Evolutionary conservation across 2,797 vertebrate species (phyloP).

Genomic region (Coluber constrictor): DNA sequence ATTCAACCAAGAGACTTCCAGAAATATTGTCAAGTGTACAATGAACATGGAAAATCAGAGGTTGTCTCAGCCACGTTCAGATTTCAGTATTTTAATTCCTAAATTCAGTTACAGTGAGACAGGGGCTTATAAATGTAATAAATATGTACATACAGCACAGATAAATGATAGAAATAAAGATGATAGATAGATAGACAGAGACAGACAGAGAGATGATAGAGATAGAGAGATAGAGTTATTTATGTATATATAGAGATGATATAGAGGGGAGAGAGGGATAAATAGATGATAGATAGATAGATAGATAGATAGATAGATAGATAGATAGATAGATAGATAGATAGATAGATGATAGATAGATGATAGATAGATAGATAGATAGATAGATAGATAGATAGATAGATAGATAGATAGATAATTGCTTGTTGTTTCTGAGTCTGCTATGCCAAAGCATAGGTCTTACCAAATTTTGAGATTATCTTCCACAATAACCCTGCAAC

Average conservation of each 20-base stretch:
- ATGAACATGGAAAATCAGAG: neutral
- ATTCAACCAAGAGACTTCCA: neutral
- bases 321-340: too few relatives aligned
- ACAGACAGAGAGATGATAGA: too few relatives aligned
- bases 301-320: too few relatives aligned
- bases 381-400: too few relatives aligned
- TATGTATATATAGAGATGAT: too few relatives aligned
- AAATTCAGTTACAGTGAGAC: neutral
- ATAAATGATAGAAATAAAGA: too few relatives aligned
- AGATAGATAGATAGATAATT: neutral
- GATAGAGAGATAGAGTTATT: too few relatives aligned
- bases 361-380: too few relatives aligned
- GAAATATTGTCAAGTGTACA: neutral
- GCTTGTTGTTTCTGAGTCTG: neutral
- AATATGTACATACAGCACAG: neutral
- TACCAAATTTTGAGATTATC: neutral
- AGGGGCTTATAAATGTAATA: neutral
- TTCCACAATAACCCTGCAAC: neutral
- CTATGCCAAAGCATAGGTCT: neutral
- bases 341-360: too few relatives aligned
- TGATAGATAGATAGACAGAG: too few relatives aligned
- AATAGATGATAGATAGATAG: too few relatives aligned
- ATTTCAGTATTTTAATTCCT: neutral
- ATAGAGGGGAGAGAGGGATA: too few relatives aligned
- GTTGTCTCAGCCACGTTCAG: neutral